These are phyloP conservation scores for Brachionus asplanchnoidis DNA, from an alignment of 1,140 invertebrate genomes.

Conservation along the genomic window DNA sequence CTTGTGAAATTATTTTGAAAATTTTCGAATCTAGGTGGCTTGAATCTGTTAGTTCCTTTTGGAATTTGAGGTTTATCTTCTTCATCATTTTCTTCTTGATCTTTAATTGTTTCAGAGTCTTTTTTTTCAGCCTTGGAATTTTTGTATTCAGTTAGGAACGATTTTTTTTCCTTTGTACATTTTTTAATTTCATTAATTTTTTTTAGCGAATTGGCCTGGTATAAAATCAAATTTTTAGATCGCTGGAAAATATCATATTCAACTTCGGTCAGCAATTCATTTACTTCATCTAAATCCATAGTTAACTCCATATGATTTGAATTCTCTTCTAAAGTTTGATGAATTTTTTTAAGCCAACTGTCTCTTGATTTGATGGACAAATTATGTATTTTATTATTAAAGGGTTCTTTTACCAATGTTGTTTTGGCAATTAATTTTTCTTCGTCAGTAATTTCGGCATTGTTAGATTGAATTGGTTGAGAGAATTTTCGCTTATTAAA, in stretches of 20 bases:
- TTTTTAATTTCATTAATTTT: constrained; percentile 37
- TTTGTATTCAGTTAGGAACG: neutral
- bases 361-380: constrained; percentile 20
- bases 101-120: neutral
- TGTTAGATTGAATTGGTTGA: neutral
- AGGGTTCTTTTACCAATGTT: neutral
- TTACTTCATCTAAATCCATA: neutral
- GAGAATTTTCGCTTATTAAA: neutral
- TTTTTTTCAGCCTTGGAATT: neutral
- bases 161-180: constrained; percentile 7
- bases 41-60: neutral
- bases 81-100: neutral
- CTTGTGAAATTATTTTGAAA: neutral
- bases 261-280: neutral
- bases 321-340: constrained; percentile 33
- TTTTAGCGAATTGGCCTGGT: constrained; percentile 20
- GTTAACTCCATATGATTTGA: neutral
- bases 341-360: constrained; percentile 31
- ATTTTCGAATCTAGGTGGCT: constrained; percentile 1
- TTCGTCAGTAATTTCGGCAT: neutral
- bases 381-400: constrained; percentile 32
- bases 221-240: constrained; percentile 34
- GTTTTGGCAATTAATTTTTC: constrained; percentile 22
- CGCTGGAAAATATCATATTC: neutral
- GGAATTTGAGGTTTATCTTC: neutral